A percentile compares a stretch with the other conserved stretches of the same genome.
phyloP scores from a whole-genome alignment of 2,797 vertebrate genomes.

The Merluccius polli region DNA sequence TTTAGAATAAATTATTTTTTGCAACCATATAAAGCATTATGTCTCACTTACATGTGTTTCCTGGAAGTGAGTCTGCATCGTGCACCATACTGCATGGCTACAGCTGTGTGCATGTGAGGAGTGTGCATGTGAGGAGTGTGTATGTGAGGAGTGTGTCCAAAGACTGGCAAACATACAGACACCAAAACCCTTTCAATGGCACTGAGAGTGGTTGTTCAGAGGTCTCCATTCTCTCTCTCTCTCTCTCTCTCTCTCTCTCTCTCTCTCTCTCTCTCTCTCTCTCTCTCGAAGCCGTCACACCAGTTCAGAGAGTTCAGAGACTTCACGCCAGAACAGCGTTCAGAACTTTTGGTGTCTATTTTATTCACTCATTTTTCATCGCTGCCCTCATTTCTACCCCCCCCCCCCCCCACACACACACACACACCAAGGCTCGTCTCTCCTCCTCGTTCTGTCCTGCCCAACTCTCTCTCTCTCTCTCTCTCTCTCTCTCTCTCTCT shows the following conservation, averaged over 20 bases:
- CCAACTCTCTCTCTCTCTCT: slow-evolving; percentile 9
- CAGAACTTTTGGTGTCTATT: slow-evolving; percentile 11
- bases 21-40: not conserved
- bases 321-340: slow-evolving; percentile 1
- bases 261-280: not conserved
- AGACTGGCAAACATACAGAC: slow-evolving; percentile 1
- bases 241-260: not conserved
- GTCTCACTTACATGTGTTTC: not conserved
- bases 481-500: not conserved
- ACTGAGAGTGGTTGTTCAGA: not conserved
- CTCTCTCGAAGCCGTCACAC: not conserved
- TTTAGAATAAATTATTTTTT: not conserved
- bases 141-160: slow-evolving; percentile 16
- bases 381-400: slow-evolving; percentile 17
- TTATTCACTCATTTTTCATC: slow-evolving; percentile 5
- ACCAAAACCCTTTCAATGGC: slow-evolving; percentile 2
- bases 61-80: not conserved
- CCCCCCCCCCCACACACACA: slow-evolving; percentile 12
- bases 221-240: not conserved
- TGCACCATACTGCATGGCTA: not conserved
- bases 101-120: not conserved
- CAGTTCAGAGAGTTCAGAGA: slow-evolving; percentile 2
- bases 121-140: slow-evolving; percentile 11
- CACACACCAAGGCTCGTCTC: not conserved
- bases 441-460: slow-evolving; percentile 11